phyloP scores from a whole-genome alignment of 2,888 invertebrate genomes.

The Clistopyga incitator region DNA sequence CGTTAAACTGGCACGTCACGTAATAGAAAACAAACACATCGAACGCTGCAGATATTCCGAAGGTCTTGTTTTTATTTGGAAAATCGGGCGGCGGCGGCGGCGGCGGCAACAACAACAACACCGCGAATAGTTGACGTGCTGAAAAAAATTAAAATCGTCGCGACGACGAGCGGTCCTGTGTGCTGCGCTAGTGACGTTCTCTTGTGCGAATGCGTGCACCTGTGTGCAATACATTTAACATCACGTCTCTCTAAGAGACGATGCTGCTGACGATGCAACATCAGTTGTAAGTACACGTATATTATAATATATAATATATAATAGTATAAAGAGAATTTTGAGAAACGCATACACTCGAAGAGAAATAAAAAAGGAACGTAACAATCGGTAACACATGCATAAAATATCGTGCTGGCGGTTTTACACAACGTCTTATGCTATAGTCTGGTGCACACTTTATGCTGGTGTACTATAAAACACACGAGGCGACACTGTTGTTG shows the following conservation, averaged over 20 bases:
- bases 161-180: conserved; percentile 18
- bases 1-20: background rate
- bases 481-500: conserved; percentile 65
- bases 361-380: background rate
- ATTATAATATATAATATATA: background rate
- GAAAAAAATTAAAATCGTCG: conserved; percentile 9
- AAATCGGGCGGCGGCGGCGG: conserved; percentile 17
- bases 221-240: conserved; percentile 41
- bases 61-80: conserved; percentile 18
- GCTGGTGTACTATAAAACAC: conserved; percentile 46
- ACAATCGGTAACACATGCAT: conserved; percentile 23
- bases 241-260: conserved; percentile 6
- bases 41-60: background rate
- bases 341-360: background rate
- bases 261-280: conserved; percentile 49
- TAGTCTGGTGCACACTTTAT: conserved; percentile 11
- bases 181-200: conserved; percentile 44
- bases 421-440: background rate
- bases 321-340: background rate
- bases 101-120: too few relatives aligned
- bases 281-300: conserved; percentile 53
- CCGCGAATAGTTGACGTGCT: conserved; percentile 3
- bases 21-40: conserved; percentile 9
- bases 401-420: conserved; percentile 8
- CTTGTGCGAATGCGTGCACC: conserved; percentile 47